phyloP scores from a whole-genome alignment of 2,797 vertebrate genomes.

The Borostomias antarcticus region DNA sequence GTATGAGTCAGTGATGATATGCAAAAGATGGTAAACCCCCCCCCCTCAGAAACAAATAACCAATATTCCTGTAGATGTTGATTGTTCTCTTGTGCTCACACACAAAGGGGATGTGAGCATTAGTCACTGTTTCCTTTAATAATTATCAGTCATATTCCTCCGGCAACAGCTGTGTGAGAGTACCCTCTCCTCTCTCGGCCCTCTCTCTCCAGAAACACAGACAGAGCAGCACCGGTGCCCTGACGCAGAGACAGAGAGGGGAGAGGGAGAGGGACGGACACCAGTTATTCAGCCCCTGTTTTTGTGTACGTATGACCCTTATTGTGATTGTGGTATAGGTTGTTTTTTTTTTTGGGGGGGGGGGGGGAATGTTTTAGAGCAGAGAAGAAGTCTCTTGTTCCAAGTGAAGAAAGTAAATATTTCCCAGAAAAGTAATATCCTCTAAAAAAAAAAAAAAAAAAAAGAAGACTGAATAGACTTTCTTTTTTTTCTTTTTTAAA shows the following conservation, averaged over 20 bases:
- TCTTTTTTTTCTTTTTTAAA: not conserved
- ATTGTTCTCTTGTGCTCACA: constrained; percentile 6
- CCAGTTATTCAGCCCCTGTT: constrained; percentile 10
- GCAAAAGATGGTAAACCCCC: constrained; percentile 33
- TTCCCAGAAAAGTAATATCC: constrained; percentile 12
- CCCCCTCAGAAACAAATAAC: constrained; percentile 16
- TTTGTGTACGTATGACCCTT: constrained; percentile 27
- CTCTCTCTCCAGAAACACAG: constrained; percentile 22
- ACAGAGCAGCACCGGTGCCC: constrained; percentile 54
- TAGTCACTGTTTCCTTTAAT: constrained; percentile 26
- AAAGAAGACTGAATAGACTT: constrained; percentile 25
- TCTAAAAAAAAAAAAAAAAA: constrained; percentile 6
- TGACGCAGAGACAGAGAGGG: constrained; percentile 25
- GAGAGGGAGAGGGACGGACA: constrained; percentile 9
- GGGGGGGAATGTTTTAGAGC: not conserved
- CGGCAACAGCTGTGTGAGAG: constrained; percentile 3
- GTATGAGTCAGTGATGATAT: constrained; percentile 43
- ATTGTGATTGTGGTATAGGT: constrained; percentile 29
- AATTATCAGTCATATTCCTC: constrained; percentile 26
- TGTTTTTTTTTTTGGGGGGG: constrained; percentile 17
- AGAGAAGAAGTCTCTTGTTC: constrained; percentile 31
- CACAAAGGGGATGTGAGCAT: not conserved
- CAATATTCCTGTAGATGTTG: constrained; percentile 7
- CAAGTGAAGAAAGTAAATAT: constrained; percentile 19
- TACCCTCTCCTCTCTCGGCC: constrained; percentile 2